These are phyloP conservation scores for Trogon melanurus DNA, from an alignment of 2,113 vertebrate genomes.

Conservation along the genomic window DNA sequence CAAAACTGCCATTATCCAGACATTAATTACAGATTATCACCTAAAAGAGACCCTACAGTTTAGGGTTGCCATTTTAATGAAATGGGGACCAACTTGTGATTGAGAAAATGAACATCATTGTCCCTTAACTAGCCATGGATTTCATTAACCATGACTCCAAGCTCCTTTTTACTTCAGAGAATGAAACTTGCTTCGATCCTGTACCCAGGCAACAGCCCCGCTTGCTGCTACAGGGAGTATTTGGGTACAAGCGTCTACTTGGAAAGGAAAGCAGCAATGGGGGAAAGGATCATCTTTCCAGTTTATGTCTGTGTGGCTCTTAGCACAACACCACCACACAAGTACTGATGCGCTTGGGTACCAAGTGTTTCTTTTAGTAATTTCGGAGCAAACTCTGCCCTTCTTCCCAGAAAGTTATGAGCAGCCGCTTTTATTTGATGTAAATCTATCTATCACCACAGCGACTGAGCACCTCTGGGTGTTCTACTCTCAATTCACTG, in stretches of 20 bases:
- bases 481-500: neutral
- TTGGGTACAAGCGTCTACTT: accelerated
- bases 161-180: neutral
- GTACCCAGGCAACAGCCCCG: neutral
- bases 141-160: neutral
- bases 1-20: neutral
- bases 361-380: neutral
- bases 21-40: neutral
- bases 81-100: neutral
- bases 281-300: neutral
- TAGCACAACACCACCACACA: neutral
- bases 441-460: neutral
- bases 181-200: neutral
- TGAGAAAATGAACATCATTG: neutral
- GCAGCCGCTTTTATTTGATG: neutral
- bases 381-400: neutral
- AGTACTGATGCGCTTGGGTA: neutral
- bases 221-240: neutral
- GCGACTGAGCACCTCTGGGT: neutral
- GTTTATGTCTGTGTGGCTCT: neutral
- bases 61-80: neutral
- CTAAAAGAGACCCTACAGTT: neutral
- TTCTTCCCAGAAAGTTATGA: neutral
- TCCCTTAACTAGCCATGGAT: neutral
- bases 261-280: neutral